Evolutionary conservation across 2,888 invertebrate species (phyloP).

Genomic region (Dryocosmus kuriphilus): DNA sequence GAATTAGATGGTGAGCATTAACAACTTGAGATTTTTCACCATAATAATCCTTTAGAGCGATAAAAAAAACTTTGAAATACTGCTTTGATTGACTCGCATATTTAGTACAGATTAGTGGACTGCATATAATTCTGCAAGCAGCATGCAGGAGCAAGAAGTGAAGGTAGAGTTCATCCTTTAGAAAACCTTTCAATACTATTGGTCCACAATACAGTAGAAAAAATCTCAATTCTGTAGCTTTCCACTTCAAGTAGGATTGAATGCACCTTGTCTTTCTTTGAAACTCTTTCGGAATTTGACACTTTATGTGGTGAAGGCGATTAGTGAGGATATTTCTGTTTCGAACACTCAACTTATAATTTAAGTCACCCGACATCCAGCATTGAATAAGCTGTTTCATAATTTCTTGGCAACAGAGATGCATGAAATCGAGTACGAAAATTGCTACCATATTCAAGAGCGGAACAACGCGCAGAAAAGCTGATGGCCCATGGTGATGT

Average conservation of each 20-base stretch:
- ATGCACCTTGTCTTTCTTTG: constrained; percentile 46
- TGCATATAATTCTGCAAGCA: constrained; percentile 46
- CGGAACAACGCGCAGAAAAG: constrained; percentile 44
- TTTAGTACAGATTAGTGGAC: constrained; percentile 10
- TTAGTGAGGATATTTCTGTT: constrained; percentile 15
- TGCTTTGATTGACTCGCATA: constrained; percentile 51
- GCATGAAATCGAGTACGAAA: constrained; percentile 53
- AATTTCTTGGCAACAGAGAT: constrained; percentile 48
- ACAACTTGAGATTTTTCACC: constrained; percentile 34
- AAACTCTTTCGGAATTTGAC: constrained; percentile 44
- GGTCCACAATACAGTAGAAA: constrained; percentile 47
- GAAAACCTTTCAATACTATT: constrained; percentile 40
- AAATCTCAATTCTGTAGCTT: constrained; percentile 50
- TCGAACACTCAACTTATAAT: background rate
- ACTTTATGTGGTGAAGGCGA: constrained; percentile 14
- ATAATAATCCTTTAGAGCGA: constrained; percentile 39
- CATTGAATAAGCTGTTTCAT: constrained; percentile 47
- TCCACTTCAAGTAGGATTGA: constrained; percentile 39
- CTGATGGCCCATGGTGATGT: constrained; percentile 46
- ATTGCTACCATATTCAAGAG: constrained; percentile 48
- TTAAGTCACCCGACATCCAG: constrained; percentile 41
- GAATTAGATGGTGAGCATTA: constrained; percentile 49
- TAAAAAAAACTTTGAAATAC: constrained; percentile 62
- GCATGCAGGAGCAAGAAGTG: constrained; percentile 47
- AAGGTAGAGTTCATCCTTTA: constrained; percentile 25